Percentiles rank a stretch among this genome's conserved stretches.
phyloP scores from a whole-genome alignment of 2,888 invertebrate genomes.

The Stenolophus ochropezus region DNA sequence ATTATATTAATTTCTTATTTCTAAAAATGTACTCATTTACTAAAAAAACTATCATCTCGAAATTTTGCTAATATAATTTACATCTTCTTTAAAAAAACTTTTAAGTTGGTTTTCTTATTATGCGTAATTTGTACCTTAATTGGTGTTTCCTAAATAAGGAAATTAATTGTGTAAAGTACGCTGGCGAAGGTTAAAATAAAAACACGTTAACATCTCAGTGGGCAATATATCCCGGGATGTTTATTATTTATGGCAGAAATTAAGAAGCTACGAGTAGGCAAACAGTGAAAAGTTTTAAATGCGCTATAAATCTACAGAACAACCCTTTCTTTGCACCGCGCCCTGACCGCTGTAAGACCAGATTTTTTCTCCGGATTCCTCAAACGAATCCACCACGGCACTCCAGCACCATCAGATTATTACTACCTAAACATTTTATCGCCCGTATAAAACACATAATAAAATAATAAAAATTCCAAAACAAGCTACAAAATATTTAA shows the following conservation, averaged over 20 bases:
- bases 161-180: conserved; percentile 12
- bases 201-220: background rate
- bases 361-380: conserved; percentile 2
- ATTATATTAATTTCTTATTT: too few relatives aligned
- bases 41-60: too few relatives aligned
- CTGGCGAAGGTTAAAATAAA: conserved; percentile 5
- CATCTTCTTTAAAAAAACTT: too few relatives aligned
- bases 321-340: conserved; percentile 52
- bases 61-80: too few relatives aligned
- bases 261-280: conserved; percentile 49
- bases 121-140: too few relatives aligned
- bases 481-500: background rate
- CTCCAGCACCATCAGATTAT: background rate
- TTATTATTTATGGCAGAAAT: conserved; percentile 56
- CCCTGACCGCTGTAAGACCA: conserved; percentile 39
- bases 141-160: background rate
- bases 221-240: conserved; percentile 31
- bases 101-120: too few relatives aligned
- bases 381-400: background rate
- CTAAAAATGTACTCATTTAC: too few relatives aligned
- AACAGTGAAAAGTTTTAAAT: conserved; percentile 57
- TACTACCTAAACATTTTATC: background rate
- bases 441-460: background rate
- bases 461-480: background rate
- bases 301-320: conserved; percentile 54